phyloP scores from a whole-genome alignment of 2,113 vertebrate genomes.

The Cyphomyrus discorhynchus region DNA sequence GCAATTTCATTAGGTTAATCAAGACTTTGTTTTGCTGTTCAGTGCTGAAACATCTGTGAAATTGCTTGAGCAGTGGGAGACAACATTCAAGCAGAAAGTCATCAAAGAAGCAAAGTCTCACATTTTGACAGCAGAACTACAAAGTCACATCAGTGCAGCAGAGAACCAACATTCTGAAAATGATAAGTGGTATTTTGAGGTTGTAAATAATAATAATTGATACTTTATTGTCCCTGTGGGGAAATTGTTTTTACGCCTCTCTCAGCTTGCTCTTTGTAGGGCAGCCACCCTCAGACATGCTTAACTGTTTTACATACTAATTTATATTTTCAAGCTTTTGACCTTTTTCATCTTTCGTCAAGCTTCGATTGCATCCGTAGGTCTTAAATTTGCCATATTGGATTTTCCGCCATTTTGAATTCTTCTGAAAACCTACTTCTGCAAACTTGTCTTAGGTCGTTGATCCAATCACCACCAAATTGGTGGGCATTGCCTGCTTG shows the following conservation, averaged over 20 bases:
- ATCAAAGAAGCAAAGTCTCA: slow-evolving; percentile 18
- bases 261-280: too few relatives aligned
- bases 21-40: slow-evolving; percentile 17
- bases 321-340: background rate
- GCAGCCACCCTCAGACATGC: background rate
- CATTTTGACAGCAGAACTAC: slow-evolving; percentile 7
- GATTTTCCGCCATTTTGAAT: too few relatives aligned
- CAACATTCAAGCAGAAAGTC: slow-evolving; percentile 14
- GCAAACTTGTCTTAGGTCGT: too few relatives aligned
- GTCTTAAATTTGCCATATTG: too few relatives aligned
- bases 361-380: too few relatives aligned
- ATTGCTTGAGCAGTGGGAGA: slow-evolving; percentile 10
- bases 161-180: background rate
- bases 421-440: too few relatives aligned
- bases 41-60: background rate
- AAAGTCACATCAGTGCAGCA: background rate
- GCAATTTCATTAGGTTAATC: slow-evolving; percentile 5
- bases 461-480: too few relatives aligned
- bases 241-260: too few relatives aligned
- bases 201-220: background rate
- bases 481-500: too few relatives aligned
- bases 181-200: slow-evolving; percentile 2
- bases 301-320: background rate
- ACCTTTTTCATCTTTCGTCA: background rate
- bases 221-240: too few relatives aligned